phyloP scores from a whole-genome alignment of 2,113 vertebrate species.

The Dicaeum eximium region DNA sequence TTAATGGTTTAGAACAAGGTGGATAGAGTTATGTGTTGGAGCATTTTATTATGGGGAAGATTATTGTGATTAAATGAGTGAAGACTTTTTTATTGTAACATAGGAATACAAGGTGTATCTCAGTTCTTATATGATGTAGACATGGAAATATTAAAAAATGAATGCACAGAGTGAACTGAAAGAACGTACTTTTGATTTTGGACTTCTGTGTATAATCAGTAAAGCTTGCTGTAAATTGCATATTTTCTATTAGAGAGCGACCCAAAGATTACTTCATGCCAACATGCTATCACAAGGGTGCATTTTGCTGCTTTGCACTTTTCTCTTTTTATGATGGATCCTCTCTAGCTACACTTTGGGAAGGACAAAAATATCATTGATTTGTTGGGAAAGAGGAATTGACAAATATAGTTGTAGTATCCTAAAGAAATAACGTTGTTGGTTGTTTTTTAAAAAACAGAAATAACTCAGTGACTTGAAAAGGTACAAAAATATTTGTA shows the following conservation, averaged over 20 bases:
- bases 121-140: background rate
- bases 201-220: background rate
- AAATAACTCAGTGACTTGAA: background rate
- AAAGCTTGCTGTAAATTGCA: background rate
- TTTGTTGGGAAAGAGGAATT: background rate
- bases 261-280: background rate
- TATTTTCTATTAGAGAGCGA: background rate
- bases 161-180: background rate
- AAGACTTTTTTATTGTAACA: background rate
- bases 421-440: background rate
- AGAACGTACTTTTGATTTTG: background rate
- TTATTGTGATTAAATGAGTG: background rate
- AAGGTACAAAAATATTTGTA: background rate
- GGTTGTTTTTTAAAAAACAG: background rate
- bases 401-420: background rate
- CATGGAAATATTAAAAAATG: background rate
- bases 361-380: background rate
- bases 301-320: background rate
- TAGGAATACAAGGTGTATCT: background rate
- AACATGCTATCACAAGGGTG: accelerated
- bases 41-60: background rate
- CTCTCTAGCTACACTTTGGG: background rate
- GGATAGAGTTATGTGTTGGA: background rate
- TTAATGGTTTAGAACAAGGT: background rate
- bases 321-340: background rate